phyloP scores from a whole-genome alignment of 2,797 vertebrate genomes.

The Parotocinclus haroldoi region DNA sequence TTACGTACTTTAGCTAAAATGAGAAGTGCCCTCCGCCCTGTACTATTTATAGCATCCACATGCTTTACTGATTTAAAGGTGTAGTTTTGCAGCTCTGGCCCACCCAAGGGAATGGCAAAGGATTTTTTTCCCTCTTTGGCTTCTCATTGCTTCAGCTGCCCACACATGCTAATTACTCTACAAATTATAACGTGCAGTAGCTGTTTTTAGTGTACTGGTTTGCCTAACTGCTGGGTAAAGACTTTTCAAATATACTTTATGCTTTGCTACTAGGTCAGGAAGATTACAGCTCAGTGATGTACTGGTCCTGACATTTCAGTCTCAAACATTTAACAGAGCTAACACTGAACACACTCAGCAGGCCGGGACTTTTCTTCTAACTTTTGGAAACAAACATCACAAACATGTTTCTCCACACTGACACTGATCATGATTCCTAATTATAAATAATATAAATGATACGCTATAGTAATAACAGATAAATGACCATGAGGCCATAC shows the following conservation, averaged over 20 bases:
- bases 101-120: constrained; percentile 33
- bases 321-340: too few species aligned
- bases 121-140: not conserved
- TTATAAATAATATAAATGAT: too few species aligned
- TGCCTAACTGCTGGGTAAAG: constrained; percentile 67
- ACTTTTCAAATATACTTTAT: constrained; percentile 57
- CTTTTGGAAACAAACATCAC: too few species aligned
- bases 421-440: too few species aligned
- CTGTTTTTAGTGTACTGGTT: constrained; percentile 69
- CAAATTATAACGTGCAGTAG: constrained; percentile 70
- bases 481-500: too few species aligned
- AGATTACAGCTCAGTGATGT: constrained; percentile 26
- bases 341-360: too few species aligned
- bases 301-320: constrained; percentile 40
- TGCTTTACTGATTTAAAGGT: constrained; percentile 31
- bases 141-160: constrained; percentile 34
- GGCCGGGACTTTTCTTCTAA: too few species aligned
- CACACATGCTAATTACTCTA: constrained; percentile 67
- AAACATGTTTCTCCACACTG: too few species aligned
- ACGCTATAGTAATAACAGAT: too few species aligned
- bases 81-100: constrained; percentile 21
- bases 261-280: not conserved
- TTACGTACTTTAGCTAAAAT: constrained; percentile 18
- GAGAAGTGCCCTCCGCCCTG: constrained; percentile 16
- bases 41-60: constrained; percentile 31